Evolutionary conservation across 2,797 vertebrate genomes (phyloP).

Genomic region (Aratinga solstitialis): DNA sequence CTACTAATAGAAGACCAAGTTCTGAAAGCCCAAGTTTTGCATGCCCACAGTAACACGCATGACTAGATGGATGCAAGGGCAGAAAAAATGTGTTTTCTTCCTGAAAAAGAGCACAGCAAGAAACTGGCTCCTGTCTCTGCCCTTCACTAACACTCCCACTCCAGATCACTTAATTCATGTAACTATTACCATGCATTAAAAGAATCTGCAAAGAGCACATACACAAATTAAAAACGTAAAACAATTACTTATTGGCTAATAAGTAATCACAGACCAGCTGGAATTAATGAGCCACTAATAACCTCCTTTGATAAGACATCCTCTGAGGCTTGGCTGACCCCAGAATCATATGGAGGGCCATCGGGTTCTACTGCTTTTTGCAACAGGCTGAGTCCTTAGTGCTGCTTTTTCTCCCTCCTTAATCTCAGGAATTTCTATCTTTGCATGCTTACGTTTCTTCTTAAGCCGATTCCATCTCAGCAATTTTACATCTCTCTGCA

Average conservation of each 20-base stretch:
- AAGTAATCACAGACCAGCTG: background rate
- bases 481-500: background rate
- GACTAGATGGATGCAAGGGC: background rate
- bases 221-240: background rate
- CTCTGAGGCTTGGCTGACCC: background rate
- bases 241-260: background rate
- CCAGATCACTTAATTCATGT: background rate
- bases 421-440: background rate
- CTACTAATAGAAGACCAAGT: background rate
- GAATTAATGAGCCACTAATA: background rate
- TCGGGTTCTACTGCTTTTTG: background rate
- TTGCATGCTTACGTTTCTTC: background rate
- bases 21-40: background rate
- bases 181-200: background rate
- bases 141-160: background rate
- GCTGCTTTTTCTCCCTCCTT: background rate
- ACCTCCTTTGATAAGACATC: background rate
- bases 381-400: background rate
- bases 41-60: background rate
- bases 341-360: accelerated
- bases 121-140: background rate
- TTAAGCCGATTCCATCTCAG: background rate
- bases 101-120: accelerated
- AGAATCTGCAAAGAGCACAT: background rate
- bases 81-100: background rate